Evolutionary conservation across 2,888 invertebrate genomes (phyloP).

Genomic region (Masnerella sp.): DNA sequence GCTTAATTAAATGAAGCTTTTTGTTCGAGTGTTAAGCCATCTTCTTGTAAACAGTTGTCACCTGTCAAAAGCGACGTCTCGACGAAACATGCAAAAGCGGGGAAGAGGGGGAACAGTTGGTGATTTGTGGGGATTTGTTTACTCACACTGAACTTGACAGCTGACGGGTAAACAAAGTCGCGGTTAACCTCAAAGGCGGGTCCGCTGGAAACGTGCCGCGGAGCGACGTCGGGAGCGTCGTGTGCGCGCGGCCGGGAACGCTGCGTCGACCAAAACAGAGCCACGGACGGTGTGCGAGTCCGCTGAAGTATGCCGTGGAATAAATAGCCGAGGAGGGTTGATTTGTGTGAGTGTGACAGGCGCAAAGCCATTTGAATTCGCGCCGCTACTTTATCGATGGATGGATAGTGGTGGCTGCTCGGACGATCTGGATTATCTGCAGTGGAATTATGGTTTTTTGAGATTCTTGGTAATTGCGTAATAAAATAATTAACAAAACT

Average conservation of each 20-base stretch:
- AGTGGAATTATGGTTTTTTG: too few relatives aligned
- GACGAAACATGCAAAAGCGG: not conserved
- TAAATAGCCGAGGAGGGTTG: conserved; percentile 21
- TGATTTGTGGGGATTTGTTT: too few relatives aligned
- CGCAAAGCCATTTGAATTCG: conserved; percentile 8
- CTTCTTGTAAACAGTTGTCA: too few relatives aligned
- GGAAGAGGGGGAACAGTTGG: too few relatives aligned
- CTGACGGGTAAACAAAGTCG: conserved; percentile 19
- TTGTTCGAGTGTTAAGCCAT: too few relatives aligned
- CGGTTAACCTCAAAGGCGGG: not conserved
- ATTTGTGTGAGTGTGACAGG: conserved; percentile 27
- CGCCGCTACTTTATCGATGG: conserved; percentile 1
- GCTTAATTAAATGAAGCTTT: too few relatives aligned
- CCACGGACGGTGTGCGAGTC: conserved; percentile 30
- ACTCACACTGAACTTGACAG: conserved; percentile 11
- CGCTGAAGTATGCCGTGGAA: conserved; percentile 26
- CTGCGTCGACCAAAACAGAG: conserved; percentile 30
- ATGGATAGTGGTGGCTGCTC: not conserved
- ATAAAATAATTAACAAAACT: too few relatives aligned
- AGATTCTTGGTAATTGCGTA: too few relatives aligned
- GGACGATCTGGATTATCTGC: too few relatives aligned
- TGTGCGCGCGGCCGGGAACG: conserved; percentile 12
- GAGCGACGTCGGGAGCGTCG: conserved; percentile 2
- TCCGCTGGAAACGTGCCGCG: not conserved
- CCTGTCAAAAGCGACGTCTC: too few relatives aligned